Conservation (phyloP, 2,113 vertebrate species). For the Otus sunia region DNA sequence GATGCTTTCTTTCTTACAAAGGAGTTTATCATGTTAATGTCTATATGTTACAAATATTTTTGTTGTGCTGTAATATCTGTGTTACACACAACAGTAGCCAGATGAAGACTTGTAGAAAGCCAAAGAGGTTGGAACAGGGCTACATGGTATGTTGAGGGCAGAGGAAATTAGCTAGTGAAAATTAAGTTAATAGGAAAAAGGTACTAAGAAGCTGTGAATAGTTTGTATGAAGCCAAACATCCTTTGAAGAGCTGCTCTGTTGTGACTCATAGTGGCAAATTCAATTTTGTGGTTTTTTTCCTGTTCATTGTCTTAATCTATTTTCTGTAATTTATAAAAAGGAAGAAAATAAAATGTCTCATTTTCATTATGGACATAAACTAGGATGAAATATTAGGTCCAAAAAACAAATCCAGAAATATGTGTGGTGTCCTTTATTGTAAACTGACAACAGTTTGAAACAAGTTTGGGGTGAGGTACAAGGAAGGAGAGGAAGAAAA, state of each 20-base stretch:
- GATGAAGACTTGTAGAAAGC: background rate
- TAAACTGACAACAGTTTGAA: background rate
- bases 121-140: background rate
- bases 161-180: background rate
- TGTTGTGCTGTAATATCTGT: background rate
- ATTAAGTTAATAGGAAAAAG: background rate
- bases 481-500: background rate
- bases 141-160: background rate
- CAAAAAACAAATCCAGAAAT: background rate
- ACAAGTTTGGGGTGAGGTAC: background rate
- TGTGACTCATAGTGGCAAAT: background rate
- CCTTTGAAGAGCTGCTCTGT: background rate
- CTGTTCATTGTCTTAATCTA: background rate
- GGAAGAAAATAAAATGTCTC: background rate
- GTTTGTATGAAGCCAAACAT: background rate
- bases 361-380: background rate
- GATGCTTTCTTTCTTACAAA: background rate
- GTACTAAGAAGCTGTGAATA: background rate
- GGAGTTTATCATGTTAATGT: background rate
- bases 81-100: background rate
- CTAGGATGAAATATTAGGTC: background rate
- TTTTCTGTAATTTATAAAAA: background rate
- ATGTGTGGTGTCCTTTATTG: background rate
- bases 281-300: background rate
- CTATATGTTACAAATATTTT: background rate